These are phyloP conservation scores for Silurus glanis DNA, from an alignment of 2,113 vertebrate genomes.

Conservation along the genomic window DNA sequence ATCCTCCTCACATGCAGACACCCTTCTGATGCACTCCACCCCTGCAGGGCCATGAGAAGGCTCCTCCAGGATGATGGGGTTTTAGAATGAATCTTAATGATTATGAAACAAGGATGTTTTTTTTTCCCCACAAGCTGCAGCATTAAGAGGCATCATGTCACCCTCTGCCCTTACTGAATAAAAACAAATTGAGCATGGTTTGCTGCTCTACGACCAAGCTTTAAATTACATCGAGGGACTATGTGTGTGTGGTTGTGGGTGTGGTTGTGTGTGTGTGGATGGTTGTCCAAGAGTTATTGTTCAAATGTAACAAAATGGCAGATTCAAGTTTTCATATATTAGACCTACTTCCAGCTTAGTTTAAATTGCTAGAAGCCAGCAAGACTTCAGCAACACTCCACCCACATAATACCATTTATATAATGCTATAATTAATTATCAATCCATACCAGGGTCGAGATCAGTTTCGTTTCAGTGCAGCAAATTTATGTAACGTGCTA, in stretches of 20 bases:
- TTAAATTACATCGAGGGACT: slow-evolving; percentile 45
- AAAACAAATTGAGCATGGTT: slow-evolving; percentile 69
- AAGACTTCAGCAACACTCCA: slow-evolving; percentile 27
- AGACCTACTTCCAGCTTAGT: slow-evolving; percentile 6
- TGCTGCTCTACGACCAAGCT: slow-evolving; percentile 64
- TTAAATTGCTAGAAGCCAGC: slow-evolving; percentile 10
- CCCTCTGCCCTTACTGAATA: slow-evolving; percentile 54
- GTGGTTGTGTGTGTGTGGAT: slow-evolving; percentile 52
- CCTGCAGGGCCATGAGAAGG: slow-evolving; percentile 56
- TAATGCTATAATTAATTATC: slow-evolving; percentile 34
- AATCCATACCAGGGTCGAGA: slow-evolving; percentile 10
- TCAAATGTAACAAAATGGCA: slow-evolving; percentile 23
- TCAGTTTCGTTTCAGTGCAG: slow-evolving; percentile 28
- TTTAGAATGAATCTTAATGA: slow-evolving; percentile 77
- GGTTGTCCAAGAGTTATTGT: slow-evolving; percentile 52
- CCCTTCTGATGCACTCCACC: slow-evolving; percentile 37
- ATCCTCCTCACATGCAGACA: slow-evolving; percentile 26
- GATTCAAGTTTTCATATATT: not conserved
- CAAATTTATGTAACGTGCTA: not conserved
- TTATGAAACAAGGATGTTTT: slow-evolving; percentile 72
- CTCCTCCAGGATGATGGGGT: slow-evolving; percentile 66
- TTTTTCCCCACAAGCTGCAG: slow-evolving; percentile 59
- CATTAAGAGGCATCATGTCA: slow-evolving; percentile 56
- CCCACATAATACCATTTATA: slow-evolving; percentile 33
- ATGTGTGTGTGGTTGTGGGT: slow-evolving; percentile 42